These are phyloP conservation scores for Helicoverpa zea DNA, from an alignment of 1,140 invertebrate genomes.

Conservation along the genomic window DNA sequence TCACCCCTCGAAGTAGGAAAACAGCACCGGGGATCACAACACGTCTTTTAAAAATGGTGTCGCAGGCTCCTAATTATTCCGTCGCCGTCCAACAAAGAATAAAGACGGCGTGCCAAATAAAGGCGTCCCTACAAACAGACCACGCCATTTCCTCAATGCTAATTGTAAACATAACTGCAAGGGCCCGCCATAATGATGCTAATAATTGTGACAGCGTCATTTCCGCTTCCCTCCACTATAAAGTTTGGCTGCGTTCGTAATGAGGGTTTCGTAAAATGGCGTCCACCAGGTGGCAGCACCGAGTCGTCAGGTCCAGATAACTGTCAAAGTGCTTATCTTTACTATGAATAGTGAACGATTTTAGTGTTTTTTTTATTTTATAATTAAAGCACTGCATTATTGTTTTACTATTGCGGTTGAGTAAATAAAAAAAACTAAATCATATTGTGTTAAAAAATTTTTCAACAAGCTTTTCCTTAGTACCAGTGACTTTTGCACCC, in stretches of 20 bases:
- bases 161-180: conserved; percentile 44
- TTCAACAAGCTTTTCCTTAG: too few relatives aligned
- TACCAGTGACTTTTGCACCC: too few relatives aligned
- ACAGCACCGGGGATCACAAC: neutral
- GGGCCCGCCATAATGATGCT: conserved; percentile 42
- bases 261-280: too few relatives aligned
- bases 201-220: conserved; percentile 42
- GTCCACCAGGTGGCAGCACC: too few relatives aligned
- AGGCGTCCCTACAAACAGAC: conserved; percentile 24
- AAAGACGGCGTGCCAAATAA: conserved; percentile 38
- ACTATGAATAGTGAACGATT: too few relatives aligned
- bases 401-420: too few relatives aligned
- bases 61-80: conserved; percentile 22
- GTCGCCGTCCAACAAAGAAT: conserved; percentile 26
- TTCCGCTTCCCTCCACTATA: conserved; percentile 26
- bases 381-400: too few relatives aligned
- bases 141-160: conserved; percentile 42
- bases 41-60: conserved; percentile 26
- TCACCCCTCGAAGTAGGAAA: neutral
- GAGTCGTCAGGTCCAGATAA: too few relatives aligned
- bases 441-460: too few relatives aligned
- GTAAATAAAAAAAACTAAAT: too few relatives aligned
- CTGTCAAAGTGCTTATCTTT: too few relatives aligned
- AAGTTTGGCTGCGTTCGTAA: conserved; percentile 45
- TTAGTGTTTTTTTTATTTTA: too few relatives aligned